Evolutionary conservation across 1,140 invertebrate genomes (phyloP).

Genomic region (Oppia nitens): DNA sequence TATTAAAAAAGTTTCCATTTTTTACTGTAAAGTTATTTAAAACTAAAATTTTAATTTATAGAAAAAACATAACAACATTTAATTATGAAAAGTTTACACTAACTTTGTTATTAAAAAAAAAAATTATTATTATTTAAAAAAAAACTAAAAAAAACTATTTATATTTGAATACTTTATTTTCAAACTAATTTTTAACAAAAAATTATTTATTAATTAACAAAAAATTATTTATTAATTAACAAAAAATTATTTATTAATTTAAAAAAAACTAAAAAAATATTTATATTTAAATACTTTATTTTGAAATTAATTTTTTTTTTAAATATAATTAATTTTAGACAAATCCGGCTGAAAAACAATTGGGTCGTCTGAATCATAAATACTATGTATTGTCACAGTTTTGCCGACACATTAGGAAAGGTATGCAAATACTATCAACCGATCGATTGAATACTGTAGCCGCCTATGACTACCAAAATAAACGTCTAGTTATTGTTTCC

Average conservation of each 20-base stretch:
- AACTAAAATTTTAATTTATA: too few species aligned
- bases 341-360: background rate
- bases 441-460: background rate
- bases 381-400: background rate
- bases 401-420: background rate
- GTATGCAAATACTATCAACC: background rate
- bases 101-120: too few species aligned
- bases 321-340: background rate
- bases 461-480: background rate
- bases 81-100: too few species aligned
- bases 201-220: background rate
- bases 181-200: too few species aligned
- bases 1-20: too few species aligned
- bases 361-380: background rate
- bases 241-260: background rate
- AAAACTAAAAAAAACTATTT: too few species aligned
- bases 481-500: background rate
- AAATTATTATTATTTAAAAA: too few species aligned
- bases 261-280: background rate
- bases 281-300: background rate
- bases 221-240: background rate
- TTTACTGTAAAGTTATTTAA: too few species aligned
- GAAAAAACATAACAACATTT: too few species aligned
- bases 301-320: background rate
- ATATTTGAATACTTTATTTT: too few species aligned